These are phyloP conservation scores for Abscondita cerata DNA, from an alignment of 2,888 invertebrate genomes.

Conservation along the genomic window DNA sequence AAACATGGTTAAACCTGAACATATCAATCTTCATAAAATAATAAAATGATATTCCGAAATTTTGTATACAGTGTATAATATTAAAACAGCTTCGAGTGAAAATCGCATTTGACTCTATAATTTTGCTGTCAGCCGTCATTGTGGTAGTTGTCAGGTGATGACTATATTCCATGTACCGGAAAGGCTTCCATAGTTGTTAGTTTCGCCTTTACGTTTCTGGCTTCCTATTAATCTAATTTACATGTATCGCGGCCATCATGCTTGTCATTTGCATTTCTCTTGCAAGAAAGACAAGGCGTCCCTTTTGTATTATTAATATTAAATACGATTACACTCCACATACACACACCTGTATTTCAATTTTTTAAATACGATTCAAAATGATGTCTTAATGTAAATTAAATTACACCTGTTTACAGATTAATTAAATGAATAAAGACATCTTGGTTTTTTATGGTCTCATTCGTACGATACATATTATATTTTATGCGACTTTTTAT, in stretches of 20 bases:
- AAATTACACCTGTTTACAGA: slow-evolving; percentile 22
- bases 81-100: slow-evolving; percentile 19
- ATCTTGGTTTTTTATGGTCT: slow-evolving; percentile 4
- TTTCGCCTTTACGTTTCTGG: slow-evolving; percentile 29
- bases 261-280: slow-evolving; percentile 36
- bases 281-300: slow-evolving; percentile 22
- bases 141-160: slow-evolving; percentile 43
- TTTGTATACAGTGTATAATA: slow-evolving; percentile 12
- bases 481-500: not conserved
- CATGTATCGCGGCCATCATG: slow-evolving; percentile 49
- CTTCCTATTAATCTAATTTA: slow-evolving; percentile 50
- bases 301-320: slow-evolving; percentile 30
- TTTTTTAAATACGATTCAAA: slow-evolving; percentile 10
- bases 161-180: slow-evolving; percentile 53
- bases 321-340: slow-evolving; percentile 23
- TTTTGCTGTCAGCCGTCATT: slow-evolving; percentile 47
- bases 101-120: slow-evolving; percentile 39
- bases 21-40: too few species aligned
- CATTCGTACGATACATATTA: slow-evolving; percentile 1
- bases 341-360: not conserved
- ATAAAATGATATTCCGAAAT: too few species aligned
- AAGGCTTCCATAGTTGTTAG: slow-evolving; percentile 52
- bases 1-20: too few species aligned
- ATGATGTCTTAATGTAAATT: slow-evolving; percentile 20
- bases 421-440: slow-evolving; percentile 16